Base-by-base conservation (phyloP, 1,140 invertebrate genomes). In the Leptopilina clavipes region DNA sequence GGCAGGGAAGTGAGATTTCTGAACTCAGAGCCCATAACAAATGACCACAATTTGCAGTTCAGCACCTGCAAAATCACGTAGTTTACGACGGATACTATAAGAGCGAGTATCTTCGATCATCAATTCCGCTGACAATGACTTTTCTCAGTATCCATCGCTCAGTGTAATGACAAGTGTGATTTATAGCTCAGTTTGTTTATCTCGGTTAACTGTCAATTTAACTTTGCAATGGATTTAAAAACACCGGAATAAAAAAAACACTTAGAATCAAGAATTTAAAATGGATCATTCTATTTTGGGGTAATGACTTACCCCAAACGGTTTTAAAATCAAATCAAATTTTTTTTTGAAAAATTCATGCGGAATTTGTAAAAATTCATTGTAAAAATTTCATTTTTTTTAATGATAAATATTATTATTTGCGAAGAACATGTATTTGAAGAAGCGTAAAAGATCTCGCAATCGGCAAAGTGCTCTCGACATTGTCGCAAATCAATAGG, bases 121-220 rank as follows among this genome's bases (percentile, higher is more conserved):
- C 59, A 65, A 65, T 65, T 65, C 59, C 59, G 59, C 59, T 65
- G 59, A 65, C 59, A 65, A 65, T 65, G 59, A 65, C 59, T 65
- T 65, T 65, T 65, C 59, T 31, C 22, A 65, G 56, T 59, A 59
- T 59, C 56, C 56, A 59, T 59, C 56, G 19, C 56, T 59, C 3
- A 19, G 56, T 10, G 18, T 59, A 59, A 59, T 25, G 56, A 59
- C 59, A 37, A 65, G 11, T 12, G 25, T 65, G 59, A 65, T 65
- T 65, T 65, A 65, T 65, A 37, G 25, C 59, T 65, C 12, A 65
- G 59, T 65, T 65, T 65, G 59, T 65, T 65, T 65, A 65, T 65
- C 59, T 65, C 59, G 12, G 11, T 8, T 37, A 37, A 65, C 59
- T 65, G 14, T 14, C 59, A 14, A 65, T 65, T 31, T 65, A n/a